Base-by-base conservation (phyloP, 2,113 vertebrate genomes). In the Engraulis encrasicolus region DNA sequence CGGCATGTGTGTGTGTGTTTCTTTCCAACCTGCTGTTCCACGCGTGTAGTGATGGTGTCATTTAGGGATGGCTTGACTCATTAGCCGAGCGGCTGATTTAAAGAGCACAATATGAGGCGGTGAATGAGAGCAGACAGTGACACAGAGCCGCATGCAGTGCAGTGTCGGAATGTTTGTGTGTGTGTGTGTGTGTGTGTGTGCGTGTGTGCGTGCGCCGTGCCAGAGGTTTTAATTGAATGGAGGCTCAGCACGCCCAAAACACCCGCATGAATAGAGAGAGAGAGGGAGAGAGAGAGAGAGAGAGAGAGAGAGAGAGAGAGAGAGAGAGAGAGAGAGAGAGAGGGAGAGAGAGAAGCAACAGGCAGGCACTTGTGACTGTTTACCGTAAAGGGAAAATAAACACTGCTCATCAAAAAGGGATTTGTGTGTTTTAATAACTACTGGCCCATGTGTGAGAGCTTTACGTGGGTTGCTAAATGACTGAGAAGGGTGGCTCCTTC, bases 381-480 rank as follows among this genome's bases (percentile, higher is more conserved):
- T 45, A 45, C 3, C 3, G 9, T 45, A 45, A 45, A 71, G 7
- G 27, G 7, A 74, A 4, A 74, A 17, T 34, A 18, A 17, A 14
- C 11, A 31, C 27, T 31, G 27, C 66, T 31, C 66, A 74, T 49
- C 80, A 12, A 81, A 83, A 37, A 74, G 11, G 27, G 82, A 78
- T 74, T 78, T 86, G 12, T 66, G 11, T 49, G 40, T 48, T 34
- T 17, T 40, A 77, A 58, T 80, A 49, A 82, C 85, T 84, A 80
- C 37, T 79, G 20, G 78, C 86, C 40, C 40, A 3, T 82, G 81
- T 80, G 79, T 83, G 66, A 83, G 45, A 71, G 61, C 23, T 6
- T n/a, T 23, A 6, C 54, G 4, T 61, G 54, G 54, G 54, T 7
- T 23, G 58, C 27, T 7, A 14, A 66, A 66, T 31, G 58, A 66